A percentile compares a stretch with the other conserved stretches of the same genome.
These are phyloP conservation scores for Halesus radiatus DNA, from an alignment of 1,140 invertebrate species.

Conservation along the genomic window DNA sequence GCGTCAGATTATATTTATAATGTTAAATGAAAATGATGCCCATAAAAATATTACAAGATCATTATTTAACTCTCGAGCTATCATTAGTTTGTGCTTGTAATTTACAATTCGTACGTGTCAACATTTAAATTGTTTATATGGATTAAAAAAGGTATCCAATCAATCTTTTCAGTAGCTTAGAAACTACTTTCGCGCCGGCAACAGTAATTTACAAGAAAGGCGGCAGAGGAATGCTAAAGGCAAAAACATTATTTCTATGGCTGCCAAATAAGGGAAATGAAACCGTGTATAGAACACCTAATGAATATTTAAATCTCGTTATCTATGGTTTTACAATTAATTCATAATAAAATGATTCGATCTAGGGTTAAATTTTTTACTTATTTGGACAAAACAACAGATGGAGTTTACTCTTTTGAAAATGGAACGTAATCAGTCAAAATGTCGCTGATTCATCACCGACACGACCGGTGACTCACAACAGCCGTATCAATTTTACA, in stretches of 20 bases:
- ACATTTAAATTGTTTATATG: too few relatives aligned
- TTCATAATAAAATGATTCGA: not conserved
- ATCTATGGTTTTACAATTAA: too few relatives aligned
- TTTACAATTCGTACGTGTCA: too few relatives aligned
- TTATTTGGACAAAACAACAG: not conserved
- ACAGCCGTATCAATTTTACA: not conserved
- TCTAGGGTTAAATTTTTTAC: not conserved
- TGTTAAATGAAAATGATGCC: too few relatives aligned
- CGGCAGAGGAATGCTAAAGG: conserved; percentile 14
- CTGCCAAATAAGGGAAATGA: conserved; percentile 27
- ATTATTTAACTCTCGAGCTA: too few relatives aligned
- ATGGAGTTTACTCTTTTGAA: conserved; percentile 17
- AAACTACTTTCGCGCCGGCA: conserved; percentile 1
- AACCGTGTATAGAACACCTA: not conserved
- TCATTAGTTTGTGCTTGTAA: too few relatives aligned
- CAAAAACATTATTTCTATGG: conserved; percentile 20
- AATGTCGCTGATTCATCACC: conserved; percentile 10
- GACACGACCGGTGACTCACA: conserved; percentile 23
- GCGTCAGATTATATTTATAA: too few relatives aligned
- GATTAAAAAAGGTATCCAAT: too few relatives aligned
- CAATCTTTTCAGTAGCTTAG: not conserved
- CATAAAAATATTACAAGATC: too few relatives aligned
- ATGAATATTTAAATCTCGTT: not conserved
- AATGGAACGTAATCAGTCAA: conserved; percentile 23
- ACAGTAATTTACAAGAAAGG: not conserved